A percentile compares a stretch with the other conserved stretches of the same genome.
phyloP scores from a whole-genome alignment of 2,888 invertebrate species.

The Leptinotarsa haldemani region DNA sequence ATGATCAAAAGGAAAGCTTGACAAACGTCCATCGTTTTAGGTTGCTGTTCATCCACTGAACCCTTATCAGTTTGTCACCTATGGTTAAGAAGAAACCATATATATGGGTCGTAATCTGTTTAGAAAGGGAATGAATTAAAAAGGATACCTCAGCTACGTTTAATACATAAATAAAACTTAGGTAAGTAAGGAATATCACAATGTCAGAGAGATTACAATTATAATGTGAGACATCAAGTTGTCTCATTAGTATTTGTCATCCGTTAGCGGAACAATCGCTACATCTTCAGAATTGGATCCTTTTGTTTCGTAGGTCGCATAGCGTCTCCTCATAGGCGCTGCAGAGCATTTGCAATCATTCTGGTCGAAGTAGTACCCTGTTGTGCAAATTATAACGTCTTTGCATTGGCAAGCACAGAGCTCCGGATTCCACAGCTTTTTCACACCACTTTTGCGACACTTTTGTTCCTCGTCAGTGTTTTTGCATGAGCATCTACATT shows the following conservation, averaged over 20 bases:
- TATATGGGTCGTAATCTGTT: neutral
- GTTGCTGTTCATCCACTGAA: slow-evolving; percentile 3
- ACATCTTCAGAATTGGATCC: slow-evolving; percentile 22
- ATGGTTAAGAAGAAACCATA: slow-evolving; percentile 10
- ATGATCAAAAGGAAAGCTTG: neutral
- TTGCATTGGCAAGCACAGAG: slow-evolving; percentile 73
- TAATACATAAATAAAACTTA: slow-evolving; percentile 25
- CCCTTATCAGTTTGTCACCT: neutral
- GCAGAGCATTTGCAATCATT: slow-evolving; percentile 69
- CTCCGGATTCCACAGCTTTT: slow-evolving; percentile 73
- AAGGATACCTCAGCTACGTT: neutral
- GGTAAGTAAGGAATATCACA: slow-evolving; percentile 33
- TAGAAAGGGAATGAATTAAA: slow-evolving; percentile 8
- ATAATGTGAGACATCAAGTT: neutral
- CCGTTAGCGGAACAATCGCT: neutral
- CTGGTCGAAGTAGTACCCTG: slow-evolving; percentile 72
- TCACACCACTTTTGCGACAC: slow-evolving; percentile 67
- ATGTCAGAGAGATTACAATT: slow-evolving; percentile 19
- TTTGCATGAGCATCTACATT: slow-evolving; percentile 73
- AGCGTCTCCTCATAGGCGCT: slow-evolving; percentile 48
- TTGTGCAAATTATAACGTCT: slow-evolving; percentile 69
- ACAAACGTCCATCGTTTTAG: slow-evolving; percentile 20
- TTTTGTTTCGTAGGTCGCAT: slow-evolving; percentile 31
- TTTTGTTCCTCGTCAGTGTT: slow-evolving; percentile 73
- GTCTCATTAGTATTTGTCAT: neutral